phyloP scores from a whole-genome alignment of 2,888 invertebrate genomes.

The Sphecodes monilicornis region DNA sequence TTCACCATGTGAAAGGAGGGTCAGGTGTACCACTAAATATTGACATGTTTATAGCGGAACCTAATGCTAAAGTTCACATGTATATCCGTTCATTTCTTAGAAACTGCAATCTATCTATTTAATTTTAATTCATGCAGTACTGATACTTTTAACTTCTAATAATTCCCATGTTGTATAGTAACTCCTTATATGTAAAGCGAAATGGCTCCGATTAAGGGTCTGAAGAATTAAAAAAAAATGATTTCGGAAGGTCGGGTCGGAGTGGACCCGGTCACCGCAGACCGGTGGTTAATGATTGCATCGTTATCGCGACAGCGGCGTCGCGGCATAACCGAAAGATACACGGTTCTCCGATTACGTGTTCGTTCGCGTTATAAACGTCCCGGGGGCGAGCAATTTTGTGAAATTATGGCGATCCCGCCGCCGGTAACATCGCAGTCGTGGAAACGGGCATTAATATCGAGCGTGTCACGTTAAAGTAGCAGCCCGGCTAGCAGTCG shows the following conservation, averaged over 20 bases:
- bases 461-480: constrained; percentile 65
- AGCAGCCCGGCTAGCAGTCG: constrained; percentile 11
- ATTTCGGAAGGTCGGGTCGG: neutral
- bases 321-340: constrained; percentile 46
- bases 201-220: too few relatives aligned
- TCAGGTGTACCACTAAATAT: too few relatives aligned
- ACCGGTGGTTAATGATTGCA: constrained; percentile 50
- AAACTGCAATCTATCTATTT: too few relatives aligned
- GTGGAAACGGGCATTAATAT: constrained; percentile 68
- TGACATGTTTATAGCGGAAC: too few relatives aligned
- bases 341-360: constrained; percentile 61
- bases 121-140: too few relatives aligned
- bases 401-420: constrained; percentile 68
- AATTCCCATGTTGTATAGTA: too few relatives aligned
- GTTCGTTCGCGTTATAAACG: constrained; percentile 67
- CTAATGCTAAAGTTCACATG: too few relatives aligned
- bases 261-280: constrained; percentile 57
- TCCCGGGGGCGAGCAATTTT: constrained; percentile 66
- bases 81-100: too few relatives aligned
- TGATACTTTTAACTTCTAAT: too few relatives aligned
- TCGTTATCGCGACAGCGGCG: constrained; percentile 55
- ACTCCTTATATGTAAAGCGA: too few relatives aligned
- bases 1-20: too few relatives aligned
- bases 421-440: constrained; percentile 49
- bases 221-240: too few relatives aligned